Conservation (phyloP, 2,797 vertebrate genomes). For the Protonibea diacanthus region DNA sequence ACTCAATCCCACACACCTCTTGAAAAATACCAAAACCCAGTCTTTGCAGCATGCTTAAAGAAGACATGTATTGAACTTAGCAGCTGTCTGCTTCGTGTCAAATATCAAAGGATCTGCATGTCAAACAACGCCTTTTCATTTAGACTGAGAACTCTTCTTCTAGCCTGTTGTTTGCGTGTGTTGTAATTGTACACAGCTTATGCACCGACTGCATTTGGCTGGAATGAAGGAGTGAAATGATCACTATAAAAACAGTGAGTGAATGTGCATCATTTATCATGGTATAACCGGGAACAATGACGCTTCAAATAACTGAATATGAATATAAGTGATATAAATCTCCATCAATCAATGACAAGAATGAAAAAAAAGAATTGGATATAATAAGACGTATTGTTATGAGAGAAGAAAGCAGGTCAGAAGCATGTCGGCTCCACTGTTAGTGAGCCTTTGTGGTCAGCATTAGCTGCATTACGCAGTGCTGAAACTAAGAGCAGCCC, state of each 20-base stretch:
- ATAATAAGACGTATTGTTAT: constrained; percentile 45
- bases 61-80: constrained; percentile 54
- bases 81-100: constrained; percentile 36
- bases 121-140: constrained; percentile 50
- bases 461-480: constrained; percentile 57
- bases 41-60: constrained; percentile 27
- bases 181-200: constrained; percentile 19
- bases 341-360: constrained; percentile 57
- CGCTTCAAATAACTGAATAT: constrained; percentile 48
- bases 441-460: constrained; percentile 60
- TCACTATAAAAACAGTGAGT: constrained; percentile 29
- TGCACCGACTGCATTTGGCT: constrained; percentile 7
- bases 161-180: constrained; percentile 4
- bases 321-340: constrained; percentile 54
- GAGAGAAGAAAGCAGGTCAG: constrained; percentile 63
- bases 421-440: constrained; percentile 31
- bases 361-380: constrained; percentile 25
- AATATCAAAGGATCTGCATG: constrained; percentile 51
- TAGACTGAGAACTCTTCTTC: constrained; percentile 4
- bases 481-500: constrained; percentile 67
- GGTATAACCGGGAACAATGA: constrained; percentile 35
- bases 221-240: constrained; percentile 22
- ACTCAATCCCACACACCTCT: constrained; percentile 45
- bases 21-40: constrained; percentile 30
- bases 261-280: constrained; percentile 50